Conservation (phyloP, 2,113 vertebrate genomes). For the Heterochromis multidens region DNA sequence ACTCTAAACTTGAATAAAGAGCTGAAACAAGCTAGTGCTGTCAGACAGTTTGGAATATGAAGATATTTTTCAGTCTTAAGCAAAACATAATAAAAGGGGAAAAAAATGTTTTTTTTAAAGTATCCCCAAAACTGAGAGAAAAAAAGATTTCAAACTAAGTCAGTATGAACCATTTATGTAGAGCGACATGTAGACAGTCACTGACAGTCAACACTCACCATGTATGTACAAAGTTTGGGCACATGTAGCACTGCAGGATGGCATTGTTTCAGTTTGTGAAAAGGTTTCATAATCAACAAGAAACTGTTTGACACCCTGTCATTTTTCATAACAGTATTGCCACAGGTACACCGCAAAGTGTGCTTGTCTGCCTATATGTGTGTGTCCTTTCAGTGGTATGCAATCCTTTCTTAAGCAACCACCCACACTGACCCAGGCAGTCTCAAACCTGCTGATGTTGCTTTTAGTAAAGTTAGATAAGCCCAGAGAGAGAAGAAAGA, state of each 20-base stretch:
- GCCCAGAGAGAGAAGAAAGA: background rate
- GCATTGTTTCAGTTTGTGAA: conserved; percentile 33
- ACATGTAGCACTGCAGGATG: conserved; percentile 2
- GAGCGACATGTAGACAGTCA: background rate
- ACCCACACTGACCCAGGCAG: conserved; percentile 56
- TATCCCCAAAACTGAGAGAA: background rate
- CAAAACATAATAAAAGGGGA: too few relatives aligned
- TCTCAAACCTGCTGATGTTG: conserved; percentile 42
- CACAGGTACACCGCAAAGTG: conserved; percentile 57
- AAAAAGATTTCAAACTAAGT: background rate
- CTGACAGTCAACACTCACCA: background rate
- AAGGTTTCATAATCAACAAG: conserved; percentile 66
- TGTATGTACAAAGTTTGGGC: background rate
- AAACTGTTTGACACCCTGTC: conserved; percentile 55
- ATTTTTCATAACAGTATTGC: conserved; percentile 52
- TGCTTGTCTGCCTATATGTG: conserved; percentile 5
- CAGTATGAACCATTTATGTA: background rate
- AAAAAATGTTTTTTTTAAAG: background rate
- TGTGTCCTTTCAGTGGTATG: conserved; percentile 3
- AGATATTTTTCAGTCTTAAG: background rate
- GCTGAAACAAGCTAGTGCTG: background rate
- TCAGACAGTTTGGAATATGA: background rate
- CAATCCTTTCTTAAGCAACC: conserved; percentile 37
- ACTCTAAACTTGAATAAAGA: background rate
- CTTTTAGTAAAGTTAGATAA: conserved; percentile 26